Conservation (phyloP, 2,797 vertebrate species). For the Rhinichthys osculus region DNA sequence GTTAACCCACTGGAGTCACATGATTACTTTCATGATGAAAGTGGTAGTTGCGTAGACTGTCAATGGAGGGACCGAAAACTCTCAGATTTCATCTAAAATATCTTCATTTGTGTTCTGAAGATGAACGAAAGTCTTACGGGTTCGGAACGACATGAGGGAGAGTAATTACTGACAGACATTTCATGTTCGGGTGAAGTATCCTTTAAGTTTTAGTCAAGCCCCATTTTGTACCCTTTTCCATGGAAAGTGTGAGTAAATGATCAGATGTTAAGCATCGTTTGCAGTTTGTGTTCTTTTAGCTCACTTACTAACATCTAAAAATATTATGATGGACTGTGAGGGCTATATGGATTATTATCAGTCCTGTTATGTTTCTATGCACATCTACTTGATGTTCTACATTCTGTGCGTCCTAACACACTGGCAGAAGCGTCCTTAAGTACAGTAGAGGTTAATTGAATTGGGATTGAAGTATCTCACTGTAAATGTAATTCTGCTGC, state of each 20-base stretch:
- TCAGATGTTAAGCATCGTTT: background rate
- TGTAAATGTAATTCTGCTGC: conserved; percentile 52
- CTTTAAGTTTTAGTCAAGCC: background rate
- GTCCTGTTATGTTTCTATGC: conserved; percentile 37
- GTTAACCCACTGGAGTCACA: too few relatives aligned
- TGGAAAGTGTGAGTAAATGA: conserved; percentile 10
- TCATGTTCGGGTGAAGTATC: too few relatives aligned
- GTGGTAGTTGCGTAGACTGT: background rate
- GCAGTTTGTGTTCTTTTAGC: background rate
- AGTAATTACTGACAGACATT: too few relatives aligned
- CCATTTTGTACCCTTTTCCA: conserved; percentile 12
- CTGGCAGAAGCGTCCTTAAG: background rate
- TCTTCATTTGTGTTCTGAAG: background rate
- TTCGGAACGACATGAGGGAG: background rate
- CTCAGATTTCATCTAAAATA: background rate
- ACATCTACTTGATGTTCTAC: background rate
- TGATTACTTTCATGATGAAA: background rate
- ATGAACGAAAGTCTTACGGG: background rate
- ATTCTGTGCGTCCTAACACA: background rate
- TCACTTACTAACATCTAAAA: background rate
- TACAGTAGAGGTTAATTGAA: background rate
- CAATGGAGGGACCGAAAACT: background rate
- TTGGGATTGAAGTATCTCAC: conserved; percentile 1
- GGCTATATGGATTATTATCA: background rate
- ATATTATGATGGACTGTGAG: background rate